Percentiles rank a stretch among this genome's conserved stretches.
phyloP scores from a whole-genome alignment of 2,113 vertebrate genomes.

The Bubo scandiacus region DNA sequence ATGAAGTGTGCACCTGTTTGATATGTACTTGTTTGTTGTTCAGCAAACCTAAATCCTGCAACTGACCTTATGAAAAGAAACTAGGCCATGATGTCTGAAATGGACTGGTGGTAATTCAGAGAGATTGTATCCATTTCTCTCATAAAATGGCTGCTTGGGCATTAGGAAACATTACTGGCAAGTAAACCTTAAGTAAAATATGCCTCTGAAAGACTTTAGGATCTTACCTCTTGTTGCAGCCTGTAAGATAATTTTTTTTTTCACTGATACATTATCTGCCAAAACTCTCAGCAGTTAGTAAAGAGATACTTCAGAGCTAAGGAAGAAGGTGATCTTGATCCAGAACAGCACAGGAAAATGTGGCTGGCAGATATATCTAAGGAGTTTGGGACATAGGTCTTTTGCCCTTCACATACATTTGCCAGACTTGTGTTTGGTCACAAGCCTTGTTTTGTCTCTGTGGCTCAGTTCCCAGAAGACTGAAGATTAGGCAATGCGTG shows the following conservation, averaged over 20 bases:
- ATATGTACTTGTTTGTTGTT: background rate
- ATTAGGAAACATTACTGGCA: background rate
- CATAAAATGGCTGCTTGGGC: background rate
- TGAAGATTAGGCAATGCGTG: background rate
- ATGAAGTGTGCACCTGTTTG: background rate
- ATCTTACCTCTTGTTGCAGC: background rate
- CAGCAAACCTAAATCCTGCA: background rate
- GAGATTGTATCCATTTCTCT: background rate
- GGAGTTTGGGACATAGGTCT: background rate
- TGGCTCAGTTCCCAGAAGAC: conserved; percentile 3
- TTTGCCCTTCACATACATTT: background rate
- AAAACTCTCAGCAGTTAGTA: background rate
- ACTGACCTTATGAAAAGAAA: background rate
- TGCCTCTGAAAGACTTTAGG: background rate
- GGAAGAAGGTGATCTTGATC: background rate
- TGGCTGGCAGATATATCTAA: background rate
- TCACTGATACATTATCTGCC: background rate
- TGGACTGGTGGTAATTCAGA: background rate
- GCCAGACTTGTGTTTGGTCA: background rate
- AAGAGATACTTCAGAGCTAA: background rate
- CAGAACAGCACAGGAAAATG: background rate
- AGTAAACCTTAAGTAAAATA: background rate
- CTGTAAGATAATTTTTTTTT: background rate
- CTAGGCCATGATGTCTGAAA: background rate
- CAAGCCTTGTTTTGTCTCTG: background rate